phyloP scores from a whole-genome alignment of 2,888 invertebrate species.

The Trilocha varians region DNA sequence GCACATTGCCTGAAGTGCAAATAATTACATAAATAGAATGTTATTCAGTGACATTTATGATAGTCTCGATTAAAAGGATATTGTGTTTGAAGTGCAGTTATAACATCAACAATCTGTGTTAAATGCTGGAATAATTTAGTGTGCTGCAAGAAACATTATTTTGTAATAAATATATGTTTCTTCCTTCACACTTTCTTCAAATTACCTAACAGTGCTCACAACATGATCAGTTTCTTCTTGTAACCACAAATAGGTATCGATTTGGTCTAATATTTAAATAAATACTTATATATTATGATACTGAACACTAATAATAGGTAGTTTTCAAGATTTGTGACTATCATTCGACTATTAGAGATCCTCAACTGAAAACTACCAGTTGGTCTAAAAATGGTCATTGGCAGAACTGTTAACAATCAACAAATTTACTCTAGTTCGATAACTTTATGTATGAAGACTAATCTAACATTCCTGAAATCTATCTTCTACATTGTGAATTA shows the following conservation, averaged over 20 bases:
- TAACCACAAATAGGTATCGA: neutral
- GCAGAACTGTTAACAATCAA: neutral
- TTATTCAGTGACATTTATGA: neutral
- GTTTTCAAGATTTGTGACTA: no score
- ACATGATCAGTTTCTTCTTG: slow-evolving; percentile 22
- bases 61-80: neutral
- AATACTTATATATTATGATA: neutral
- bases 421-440: neutral
- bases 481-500: no score
- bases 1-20: no score
- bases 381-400: neutral
- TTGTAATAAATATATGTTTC: slow-evolving; percentile 10
- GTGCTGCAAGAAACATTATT: neutral
- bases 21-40: neutral
- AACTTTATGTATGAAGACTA: neutral
- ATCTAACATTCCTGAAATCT: neutral
- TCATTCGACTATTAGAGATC: no score
- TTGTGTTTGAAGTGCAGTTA: neutral
- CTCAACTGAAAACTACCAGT: no score
- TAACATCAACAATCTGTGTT: neutral
- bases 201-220: slow-evolving; percentile 26
- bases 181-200: slow-evolving; percentile 18
- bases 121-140: slow-evolving; percentile 2
- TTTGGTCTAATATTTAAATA: neutral
- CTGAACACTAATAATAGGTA: neutral